Conservation (phyloP, 2,888 invertebrate species). For the Acrocera orbiculus region DNA sequence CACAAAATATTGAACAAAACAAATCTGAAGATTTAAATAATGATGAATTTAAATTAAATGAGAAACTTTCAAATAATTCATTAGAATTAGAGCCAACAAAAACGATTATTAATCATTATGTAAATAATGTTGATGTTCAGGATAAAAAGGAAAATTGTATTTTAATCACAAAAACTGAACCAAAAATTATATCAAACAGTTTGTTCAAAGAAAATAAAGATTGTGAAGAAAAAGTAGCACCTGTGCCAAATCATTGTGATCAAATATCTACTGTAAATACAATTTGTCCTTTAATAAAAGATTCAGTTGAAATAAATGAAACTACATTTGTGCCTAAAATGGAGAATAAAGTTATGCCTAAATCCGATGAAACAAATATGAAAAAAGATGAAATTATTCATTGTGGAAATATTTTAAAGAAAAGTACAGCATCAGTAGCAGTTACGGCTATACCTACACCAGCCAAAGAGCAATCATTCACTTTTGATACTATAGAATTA, state of each 20-base stretch:
- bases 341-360: neutral
- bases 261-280: too few relatives aligned
- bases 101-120: neutral
- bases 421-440: slow-evolving; percentile 27
- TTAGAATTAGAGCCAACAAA: neutral
- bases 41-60: slow-evolving; percentile 4
- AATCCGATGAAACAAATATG: too few relatives aligned
- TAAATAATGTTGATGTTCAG: too few relatives aligned
- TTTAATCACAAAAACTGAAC: too few relatives aligned
- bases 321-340: slow-evolving; percentile 4
- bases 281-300: too few relatives aligned
- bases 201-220: too few relatives aligned
- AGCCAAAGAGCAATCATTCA: slow-evolving; percentile 32
- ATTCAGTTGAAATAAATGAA: too few relatives aligned
- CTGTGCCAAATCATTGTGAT: too few relatives aligned
- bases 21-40: slow-evolving; percentile 3
- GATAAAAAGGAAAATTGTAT: too few relatives aligned
- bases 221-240: too few relatives aligned
- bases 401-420: too few relatives aligned
- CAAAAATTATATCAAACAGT: too few relatives aligned
- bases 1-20: slow-evolving; percentile 1
- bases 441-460: slow-evolving; percentile 31
- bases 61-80: slow-evolving; percentile 1
- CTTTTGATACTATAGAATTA: slow-evolving; percentile 22
- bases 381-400: slow-evolving; percentile 16